Conservation (phyloP, 2,113 vertebrate species). For the Suncus etruscus region DNA sequence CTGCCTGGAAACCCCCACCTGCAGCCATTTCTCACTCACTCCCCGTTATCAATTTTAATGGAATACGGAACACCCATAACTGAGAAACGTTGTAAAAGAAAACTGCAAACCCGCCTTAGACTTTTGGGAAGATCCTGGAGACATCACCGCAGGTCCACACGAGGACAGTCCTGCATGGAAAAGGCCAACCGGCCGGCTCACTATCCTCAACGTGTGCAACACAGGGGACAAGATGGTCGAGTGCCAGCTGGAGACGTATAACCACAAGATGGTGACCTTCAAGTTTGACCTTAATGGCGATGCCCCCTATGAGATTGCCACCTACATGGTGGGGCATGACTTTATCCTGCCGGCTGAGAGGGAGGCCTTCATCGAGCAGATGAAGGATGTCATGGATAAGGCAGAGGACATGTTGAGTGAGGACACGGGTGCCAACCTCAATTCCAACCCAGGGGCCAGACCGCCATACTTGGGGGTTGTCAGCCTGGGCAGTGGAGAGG, state of each 20-base stretch:
- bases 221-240: constrained; percentile 98
- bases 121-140: constrained; percentile 91
- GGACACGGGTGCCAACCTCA: constrained; percentile 92
- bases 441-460: constrained; percentile 90
- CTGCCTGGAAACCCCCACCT: too few species aligned
- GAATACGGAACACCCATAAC: too few species aligned
- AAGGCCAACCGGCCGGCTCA: constrained; percentile 95
- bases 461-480: constrained; percentile 88
- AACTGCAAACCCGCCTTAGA: too few species aligned
- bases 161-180: constrained; percentile 95
- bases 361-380: constrained; percentile 98
- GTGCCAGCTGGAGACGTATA: constrained; percentile 98
- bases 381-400: constrained; percentile 99
- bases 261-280: constrained; percentile 99
- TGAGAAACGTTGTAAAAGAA: too few species aligned
- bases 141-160: constrained; percentile 95
- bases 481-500: constrained; percentile 87
- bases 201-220: constrained; percentile 94
- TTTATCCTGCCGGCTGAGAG: constrained; percentile 96
- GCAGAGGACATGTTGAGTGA: constrained; percentile 98
- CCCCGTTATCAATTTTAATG: too few species aligned
- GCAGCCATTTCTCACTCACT: too few species aligned
- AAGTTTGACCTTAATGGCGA: constrained; percentile 99
- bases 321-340: constrained; percentile 98
- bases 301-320: constrained; percentile 97